Conservation (phyloP, 2,797 vertebrate genomes). For the Leucoraja ocellata region DNA sequence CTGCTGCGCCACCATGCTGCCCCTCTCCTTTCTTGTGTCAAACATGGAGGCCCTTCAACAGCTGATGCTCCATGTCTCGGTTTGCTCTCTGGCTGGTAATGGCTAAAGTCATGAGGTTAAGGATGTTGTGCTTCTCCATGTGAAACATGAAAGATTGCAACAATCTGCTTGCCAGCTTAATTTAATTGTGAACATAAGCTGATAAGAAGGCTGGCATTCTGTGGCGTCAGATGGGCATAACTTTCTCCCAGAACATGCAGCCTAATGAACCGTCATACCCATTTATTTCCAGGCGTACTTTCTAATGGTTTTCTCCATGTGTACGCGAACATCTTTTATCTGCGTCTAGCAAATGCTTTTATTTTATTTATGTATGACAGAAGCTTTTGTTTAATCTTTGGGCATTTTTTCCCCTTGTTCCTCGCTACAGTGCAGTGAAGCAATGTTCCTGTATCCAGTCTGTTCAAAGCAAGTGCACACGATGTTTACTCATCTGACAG, state of each 20-base stretch:
- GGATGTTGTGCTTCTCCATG: slow-evolving; percentile 60
- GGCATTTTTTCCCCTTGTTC: slow-evolving; percentile 35
- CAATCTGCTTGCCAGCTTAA: slow-evolving; percentile 95
- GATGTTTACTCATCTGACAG: slow-evolving; percentile 66
- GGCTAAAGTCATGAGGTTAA: background rate
- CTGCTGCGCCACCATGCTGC: background rate
- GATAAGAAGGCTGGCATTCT: slow-evolving; percentile 70
- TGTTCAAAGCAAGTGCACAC: slow-evolving; percentile 62
- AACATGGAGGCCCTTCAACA: no score
- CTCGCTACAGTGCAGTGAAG: slow-evolving; percentile 51
- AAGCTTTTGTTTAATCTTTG: slow-evolving; percentile 61
- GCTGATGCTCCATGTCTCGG: background rate
- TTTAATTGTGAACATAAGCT: slow-evolving; percentile 84
- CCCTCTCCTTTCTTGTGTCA: background rate
- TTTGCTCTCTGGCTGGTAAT: background rate
- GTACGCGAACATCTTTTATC: slow-evolving; percentile 76
- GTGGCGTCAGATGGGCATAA: slow-evolving; percentile 81
- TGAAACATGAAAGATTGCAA: slow-evolving; percentile 78
- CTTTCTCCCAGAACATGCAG: slow-evolving; percentile 82
- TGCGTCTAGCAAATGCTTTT: slow-evolving; percentile 68
- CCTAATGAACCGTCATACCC: slow-evolving; percentile 97
- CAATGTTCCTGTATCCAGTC: slow-evolving; percentile 60
- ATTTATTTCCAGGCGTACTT: slow-evolving; percentile 68
- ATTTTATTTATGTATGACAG: slow-evolving; percentile 63
- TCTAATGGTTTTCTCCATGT: slow-evolving; percentile 88